Conservation (phyloP, 2,888 invertebrate species). For the Cryptocephalus primarius region DNA sequence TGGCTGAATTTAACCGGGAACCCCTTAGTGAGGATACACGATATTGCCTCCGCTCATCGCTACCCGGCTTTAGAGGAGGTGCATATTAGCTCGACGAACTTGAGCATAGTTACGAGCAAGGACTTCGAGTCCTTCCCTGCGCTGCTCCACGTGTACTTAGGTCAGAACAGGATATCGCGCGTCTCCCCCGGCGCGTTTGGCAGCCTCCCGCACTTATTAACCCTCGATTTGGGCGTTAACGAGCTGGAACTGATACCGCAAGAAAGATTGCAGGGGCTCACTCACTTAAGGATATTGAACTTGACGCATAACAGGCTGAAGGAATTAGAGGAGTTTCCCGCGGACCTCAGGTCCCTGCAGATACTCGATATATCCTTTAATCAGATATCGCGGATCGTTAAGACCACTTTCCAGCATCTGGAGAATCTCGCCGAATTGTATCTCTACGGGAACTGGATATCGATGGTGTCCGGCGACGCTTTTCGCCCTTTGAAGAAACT, state of each 20-base stretch:
- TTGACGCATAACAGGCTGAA: constrained; percentile 74
- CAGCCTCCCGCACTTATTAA: constrained; percentile 61
- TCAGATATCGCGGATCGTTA: constrained; percentile 66
- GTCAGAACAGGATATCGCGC: constrained; percentile 62
- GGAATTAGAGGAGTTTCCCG: constrained; percentile 70
- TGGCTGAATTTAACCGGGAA: constrained; percentile 78
- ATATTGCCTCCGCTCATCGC: constrained; percentile 55
- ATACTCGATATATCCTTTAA: constrained; percentile 74
- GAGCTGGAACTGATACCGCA: constrained; percentile 73
- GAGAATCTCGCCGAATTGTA: constrained; percentile 65
- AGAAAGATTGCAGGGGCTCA: constrained; percentile 71
- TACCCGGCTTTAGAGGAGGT: constrained; percentile 70
- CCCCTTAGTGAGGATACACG: constrained; percentile 64
- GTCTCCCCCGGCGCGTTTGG: constrained; percentile 80
- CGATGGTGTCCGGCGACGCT: constrained; percentile 63
- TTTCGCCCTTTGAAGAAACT: constrained; percentile 69
- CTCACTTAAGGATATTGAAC: constrained; percentile 62
- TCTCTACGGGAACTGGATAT: constrained; percentile 74
- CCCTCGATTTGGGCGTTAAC: constrained; percentile 72
- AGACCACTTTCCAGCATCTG: constrained; percentile 66
- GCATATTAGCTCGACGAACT: constrained; percentile 67
- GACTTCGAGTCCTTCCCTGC: constrained; percentile 78
- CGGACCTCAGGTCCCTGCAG: constrained; percentile 66
- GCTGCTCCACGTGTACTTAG: constrained; percentile 61
- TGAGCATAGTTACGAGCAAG: constrained; percentile 71